Conservation (phyloP, 2,888 invertebrate species). For the Drosophila limbata region DNA sequence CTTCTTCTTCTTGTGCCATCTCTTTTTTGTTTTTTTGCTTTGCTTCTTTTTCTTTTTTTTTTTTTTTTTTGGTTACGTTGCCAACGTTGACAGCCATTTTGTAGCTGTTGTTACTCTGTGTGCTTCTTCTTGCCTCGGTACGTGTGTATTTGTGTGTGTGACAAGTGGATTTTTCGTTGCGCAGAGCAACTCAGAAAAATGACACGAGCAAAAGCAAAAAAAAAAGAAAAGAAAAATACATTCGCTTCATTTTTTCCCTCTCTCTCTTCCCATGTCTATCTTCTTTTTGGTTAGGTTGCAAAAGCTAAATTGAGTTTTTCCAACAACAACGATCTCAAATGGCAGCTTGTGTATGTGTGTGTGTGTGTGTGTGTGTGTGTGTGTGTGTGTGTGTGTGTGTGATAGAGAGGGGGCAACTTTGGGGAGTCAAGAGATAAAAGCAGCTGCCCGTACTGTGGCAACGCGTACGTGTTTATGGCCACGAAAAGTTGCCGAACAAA, state of each 20-base stretch:
- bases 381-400: background rate
- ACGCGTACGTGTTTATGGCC: conserved; percentile 78
- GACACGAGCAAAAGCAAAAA: conserved; percentile 47
- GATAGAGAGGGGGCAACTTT: conserved; percentile 6
- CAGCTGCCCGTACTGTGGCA: conserved; percentile 62
- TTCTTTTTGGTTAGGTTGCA: conserved; percentile 69
- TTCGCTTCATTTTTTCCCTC: conserved; percentile 52
- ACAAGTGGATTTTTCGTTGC: conserved; percentile 69
- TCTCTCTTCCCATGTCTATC: conserved; percentile 29
- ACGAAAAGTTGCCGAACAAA: conserved; percentile 75
- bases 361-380: conserved; percentile 10
- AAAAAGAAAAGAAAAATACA: conserved; percentile 42
- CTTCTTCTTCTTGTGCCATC: background rate
- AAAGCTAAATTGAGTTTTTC: conserved; percentile 78
- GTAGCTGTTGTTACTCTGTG: conserved; percentile 39
- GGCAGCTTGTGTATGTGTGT: conserved; percentile 25
- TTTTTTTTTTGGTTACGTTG: conserved; percentile 39
- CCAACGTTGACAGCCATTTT: conserved; percentile 72
- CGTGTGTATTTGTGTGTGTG: conserved; percentile 29
- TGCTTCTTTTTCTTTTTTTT: background rate
- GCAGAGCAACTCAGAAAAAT: conserved; percentile 68
- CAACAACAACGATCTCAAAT: conserved; percentile 70
- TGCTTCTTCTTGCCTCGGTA: background rate
- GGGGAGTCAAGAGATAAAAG: conserved; percentile 61
- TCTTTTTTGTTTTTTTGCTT: background rate